Conservation (phyloP, 2,113 vertebrate genomes). For the Craseonycteris thonglongyai region DNA sequence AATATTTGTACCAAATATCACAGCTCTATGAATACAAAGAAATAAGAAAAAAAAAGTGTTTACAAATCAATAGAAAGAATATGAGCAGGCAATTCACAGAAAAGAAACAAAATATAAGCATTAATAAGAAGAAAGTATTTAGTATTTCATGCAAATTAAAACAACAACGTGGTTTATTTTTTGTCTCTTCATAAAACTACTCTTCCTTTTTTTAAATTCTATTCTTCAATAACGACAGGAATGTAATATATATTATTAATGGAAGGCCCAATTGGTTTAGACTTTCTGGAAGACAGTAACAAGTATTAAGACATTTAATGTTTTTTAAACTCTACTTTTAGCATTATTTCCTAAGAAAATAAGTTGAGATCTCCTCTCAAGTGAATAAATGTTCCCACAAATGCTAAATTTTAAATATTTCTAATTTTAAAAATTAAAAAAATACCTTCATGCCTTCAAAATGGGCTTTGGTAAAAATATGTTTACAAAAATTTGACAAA, state of each 20-base stretch:
- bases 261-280: background rate
- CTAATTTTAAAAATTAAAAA: constrained; percentile 37
- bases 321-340: constrained; percentile 22
- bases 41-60: background rate
- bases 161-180: background rate
- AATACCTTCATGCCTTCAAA: constrained; percentile 4
- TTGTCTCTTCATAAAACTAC: background rate
- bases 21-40: background rate
- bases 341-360: background rate
- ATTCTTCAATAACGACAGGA: background rate
- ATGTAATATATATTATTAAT: background rate
- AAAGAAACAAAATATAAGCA: constrained; percentile 2
- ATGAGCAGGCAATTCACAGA: background rate
- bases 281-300: background rate
- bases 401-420: background rate
- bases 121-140: background rate
- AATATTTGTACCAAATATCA: background rate
- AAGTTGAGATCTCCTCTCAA: background rate
- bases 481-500: constrained; percentile 1
- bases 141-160: constrained; percentile 10
- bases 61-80: constrained; percentile 2
- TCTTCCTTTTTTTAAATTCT: background rate
- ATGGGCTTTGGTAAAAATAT: constrained; percentile 5
- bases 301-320: background rate
- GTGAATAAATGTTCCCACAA: background rate